Evolutionary conservation across 1,140 invertebrate genomes (phyloP).

Genomic region (Teleopsis dalmanni): DNA sequence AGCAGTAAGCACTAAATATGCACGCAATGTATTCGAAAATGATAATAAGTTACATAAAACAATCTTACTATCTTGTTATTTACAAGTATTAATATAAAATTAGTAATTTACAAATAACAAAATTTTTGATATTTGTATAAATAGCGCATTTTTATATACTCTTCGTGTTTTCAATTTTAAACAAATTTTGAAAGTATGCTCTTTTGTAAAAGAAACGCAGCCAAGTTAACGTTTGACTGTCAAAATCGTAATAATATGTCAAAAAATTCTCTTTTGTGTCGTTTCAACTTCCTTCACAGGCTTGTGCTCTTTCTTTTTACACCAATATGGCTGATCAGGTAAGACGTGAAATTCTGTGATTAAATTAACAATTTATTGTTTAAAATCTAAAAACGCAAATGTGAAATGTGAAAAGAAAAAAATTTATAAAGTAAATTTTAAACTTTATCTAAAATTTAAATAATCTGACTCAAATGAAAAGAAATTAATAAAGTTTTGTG

Average conservation of each 20-base stretch:
- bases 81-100: neutral
- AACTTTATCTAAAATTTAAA: neutral
- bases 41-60: no score
- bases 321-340: conserved; percentile 47
- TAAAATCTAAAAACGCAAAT: no score
- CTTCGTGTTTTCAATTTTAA: neutral
- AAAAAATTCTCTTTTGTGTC: conserved; percentile 4
- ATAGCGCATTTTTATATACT: neutral
- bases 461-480: neutral
- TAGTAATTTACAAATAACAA: neutral
- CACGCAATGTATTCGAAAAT: no score
- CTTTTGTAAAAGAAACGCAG: neutral
- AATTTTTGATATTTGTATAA: neutral
- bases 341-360: conserved; percentile 18
- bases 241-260: conserved; percentile 1
- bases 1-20: no score
- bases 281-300: conserved; percentile 9
- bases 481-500: neutral
- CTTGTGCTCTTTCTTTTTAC: conserved; percentile 38
- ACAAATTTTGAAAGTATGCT: no score
- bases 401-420: conserved; percentile 2
- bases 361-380: no score
- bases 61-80: no score
- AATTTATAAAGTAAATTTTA: neutral
- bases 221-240: conserved; percentile 4